phyloP scores from a whole-genome alignment of 2,797 vertebrate genomes.

The Adelosebastes latens region DNA sequence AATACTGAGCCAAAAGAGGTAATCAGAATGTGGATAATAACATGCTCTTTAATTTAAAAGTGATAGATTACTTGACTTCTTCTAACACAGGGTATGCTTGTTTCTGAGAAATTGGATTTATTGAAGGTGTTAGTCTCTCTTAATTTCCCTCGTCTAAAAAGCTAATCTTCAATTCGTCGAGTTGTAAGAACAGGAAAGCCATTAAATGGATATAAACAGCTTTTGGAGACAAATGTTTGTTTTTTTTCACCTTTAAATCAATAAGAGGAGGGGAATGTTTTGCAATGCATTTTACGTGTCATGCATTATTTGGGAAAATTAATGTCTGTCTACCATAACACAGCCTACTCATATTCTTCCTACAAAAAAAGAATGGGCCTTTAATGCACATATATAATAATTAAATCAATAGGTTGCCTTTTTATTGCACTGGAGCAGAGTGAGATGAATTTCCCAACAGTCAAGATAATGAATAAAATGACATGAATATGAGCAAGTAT shows the following conservation, averaged over 20 bases:
- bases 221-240: background rate
- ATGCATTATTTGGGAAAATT: background rate
- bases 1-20: background rate
- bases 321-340: background rate
- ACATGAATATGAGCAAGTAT: background rate
- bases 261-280: background rate
- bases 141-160: slow-evolving; percentile 1
- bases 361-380: background rate
- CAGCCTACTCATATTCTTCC: background rate
- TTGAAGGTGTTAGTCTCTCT: background rate
- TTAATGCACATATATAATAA: background rate
- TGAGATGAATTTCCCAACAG: background rate
- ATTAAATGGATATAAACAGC: background rate
- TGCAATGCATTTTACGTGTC: background rate
- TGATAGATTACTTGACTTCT: background rate
- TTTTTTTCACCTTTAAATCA: background rate
- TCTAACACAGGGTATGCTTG: background rate
- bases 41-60: background rate
- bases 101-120: background rate
- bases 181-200: background rate
- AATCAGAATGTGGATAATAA: background rate
- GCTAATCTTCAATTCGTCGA: background rate
- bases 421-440: background rate
- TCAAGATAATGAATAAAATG: background rate
- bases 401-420: background rate